phyloP scores from a whole-genome alignment of 2,888 invertebrate species.

The Heliconius cydno region DNA sequence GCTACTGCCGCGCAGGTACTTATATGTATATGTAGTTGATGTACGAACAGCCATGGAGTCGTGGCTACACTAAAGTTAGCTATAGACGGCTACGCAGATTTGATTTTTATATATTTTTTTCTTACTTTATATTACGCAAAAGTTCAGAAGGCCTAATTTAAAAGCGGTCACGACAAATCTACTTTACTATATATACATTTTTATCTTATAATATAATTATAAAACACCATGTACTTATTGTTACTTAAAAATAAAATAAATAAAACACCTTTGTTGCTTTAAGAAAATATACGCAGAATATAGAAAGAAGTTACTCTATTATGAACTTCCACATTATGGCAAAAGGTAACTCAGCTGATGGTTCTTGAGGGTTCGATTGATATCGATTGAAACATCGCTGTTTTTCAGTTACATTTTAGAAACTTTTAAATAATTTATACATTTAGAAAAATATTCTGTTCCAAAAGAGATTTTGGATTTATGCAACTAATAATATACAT shows the following conservation, averaged over 20 bases:
- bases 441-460: neutral
- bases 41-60: neutral
- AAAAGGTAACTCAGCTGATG: too few relatives aligned
- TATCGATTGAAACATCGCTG: too few relatives aligned
- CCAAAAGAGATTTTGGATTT: neutral
- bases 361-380: too few relatives aligned
- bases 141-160: neutral
- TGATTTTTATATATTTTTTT: neutral
- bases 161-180: neutral
- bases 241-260: too few relatives aligned
- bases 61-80: neutral
- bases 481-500: neutral
- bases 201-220: neutral
- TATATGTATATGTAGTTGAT: neutral
- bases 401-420: too few relatives aligned
- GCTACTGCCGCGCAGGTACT: conserved; percentile 63
- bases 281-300: too few relatives aligned
- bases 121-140: neutral
- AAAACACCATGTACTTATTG: neutral
- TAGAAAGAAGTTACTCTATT: too few relatives aligned
- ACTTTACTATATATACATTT: neutral
- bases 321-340: too few relatives aligned
- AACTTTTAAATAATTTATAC: too few relatives aligned
- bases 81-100: neutral
- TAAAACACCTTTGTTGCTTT: too few relatives aligned